Evolutionary conservation across 2,888 invertebrate species (phyloP).

Genomic region (Saturnia japonica): DNA sequence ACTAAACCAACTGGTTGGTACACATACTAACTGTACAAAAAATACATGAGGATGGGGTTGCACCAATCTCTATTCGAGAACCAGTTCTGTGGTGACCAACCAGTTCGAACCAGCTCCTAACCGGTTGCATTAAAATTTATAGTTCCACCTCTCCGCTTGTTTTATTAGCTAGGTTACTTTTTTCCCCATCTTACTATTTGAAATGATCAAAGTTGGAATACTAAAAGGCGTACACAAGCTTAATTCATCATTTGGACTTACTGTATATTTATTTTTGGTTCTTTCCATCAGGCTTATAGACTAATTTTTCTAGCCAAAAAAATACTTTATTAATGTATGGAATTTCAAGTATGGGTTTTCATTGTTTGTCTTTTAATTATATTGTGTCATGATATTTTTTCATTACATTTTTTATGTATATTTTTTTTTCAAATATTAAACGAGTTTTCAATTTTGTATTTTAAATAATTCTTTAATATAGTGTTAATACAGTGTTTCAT

Average conservation of each 20-base stretch:
- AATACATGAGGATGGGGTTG: constrained; percentile 50
- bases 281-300: neutral
- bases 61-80: constrained; percentile 48
- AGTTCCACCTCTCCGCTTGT: constrained; percentile 46
- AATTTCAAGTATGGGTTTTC: neutral
- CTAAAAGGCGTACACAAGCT: neutral
- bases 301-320: neutral
- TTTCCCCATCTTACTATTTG: constrained; percentile 54
- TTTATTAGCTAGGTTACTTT: constrained; percentile 52
- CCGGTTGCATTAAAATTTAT: constrained; percentile 51
- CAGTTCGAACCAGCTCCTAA: constrained; percentile 44
- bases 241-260: neutral
- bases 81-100: constrained; percentile 34
- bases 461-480: neutral
- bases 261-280: neutral
- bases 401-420: neutral
- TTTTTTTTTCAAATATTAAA: neutral
- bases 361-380: constrained; percentile 1
- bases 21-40: constrained; percentile 39
- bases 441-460: neutral
- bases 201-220: constrained; percentile 34
- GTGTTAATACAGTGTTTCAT: neutral
- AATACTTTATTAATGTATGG: neutral
- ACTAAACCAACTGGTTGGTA: constrained; percentile 34
- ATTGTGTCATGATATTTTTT: neutral